Conservation (phyloP, 2,113 vertebrate genomes). For the Puma concolor region DNA sequence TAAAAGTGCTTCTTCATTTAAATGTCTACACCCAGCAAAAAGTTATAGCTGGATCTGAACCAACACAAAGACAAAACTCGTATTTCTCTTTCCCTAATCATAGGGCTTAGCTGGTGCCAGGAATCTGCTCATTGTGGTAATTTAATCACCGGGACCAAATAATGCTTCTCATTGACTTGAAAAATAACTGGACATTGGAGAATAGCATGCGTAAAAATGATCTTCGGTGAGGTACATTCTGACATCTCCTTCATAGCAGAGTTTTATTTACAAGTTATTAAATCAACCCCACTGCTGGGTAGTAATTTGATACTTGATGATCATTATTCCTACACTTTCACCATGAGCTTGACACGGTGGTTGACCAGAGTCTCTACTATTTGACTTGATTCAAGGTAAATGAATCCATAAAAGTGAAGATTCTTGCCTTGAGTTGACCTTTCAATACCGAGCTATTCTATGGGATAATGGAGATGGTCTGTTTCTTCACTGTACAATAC, state of each 20-base stretch:
- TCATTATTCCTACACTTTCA: neutral
- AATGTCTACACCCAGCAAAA: conserved; percentile 15
- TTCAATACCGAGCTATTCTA: neutral
- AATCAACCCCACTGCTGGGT: neutral
- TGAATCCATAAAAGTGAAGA: neutral
- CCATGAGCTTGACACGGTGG: neutral
- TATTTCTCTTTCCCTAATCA: neutral
- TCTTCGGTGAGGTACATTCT: neutral
- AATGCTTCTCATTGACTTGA: conserved; percentile 6
- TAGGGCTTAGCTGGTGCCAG: neutral
- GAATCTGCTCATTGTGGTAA: neutral
- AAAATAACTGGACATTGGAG: neutral
- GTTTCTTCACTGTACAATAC: neutral
- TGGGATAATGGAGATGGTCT: neutral
- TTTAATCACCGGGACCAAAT: conserved; percentile 41
- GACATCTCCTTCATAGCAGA: neutral
- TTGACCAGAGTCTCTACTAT: neutral
- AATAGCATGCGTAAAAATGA: neutral
- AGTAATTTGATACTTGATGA: neutral
- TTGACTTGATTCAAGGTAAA: neutral
- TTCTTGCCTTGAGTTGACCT: neutral
- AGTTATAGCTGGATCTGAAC: conserved; percentile 9
- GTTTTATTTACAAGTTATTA: conserved; percentile 43
- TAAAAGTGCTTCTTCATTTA: conserved; percentile 52
- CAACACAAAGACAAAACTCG: neutral